phyloP scores from a whole-genome alignment of 2,797 vertebrate species.

The Columba guinea region DNA sequence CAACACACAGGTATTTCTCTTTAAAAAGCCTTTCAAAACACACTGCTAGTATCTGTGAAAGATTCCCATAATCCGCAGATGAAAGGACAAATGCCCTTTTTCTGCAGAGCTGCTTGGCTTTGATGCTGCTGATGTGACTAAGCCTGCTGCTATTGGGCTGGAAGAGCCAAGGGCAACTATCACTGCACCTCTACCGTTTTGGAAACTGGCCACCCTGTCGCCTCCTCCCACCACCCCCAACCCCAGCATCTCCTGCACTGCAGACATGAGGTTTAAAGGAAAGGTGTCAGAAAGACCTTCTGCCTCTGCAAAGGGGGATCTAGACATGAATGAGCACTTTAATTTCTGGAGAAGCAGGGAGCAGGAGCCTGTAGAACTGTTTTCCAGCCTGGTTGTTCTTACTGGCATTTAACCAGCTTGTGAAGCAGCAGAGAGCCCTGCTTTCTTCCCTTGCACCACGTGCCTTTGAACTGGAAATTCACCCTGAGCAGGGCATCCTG shows the following conservation, averaged over 20 bases:
- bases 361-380: neutral
- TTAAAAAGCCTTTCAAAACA: constrained; percentile 22
- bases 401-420: neutral
- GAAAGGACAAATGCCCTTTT: constrained; percentile 57
- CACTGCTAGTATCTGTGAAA: neutral
- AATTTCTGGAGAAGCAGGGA: neutral
- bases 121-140: constrained; percentile 42
- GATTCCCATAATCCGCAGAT: constrained; percentile 48
- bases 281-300: neutral
- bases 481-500: neutral
- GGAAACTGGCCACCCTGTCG: neutral
- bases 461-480: constrained; percentile 1
- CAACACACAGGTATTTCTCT: constrained; percentile 35
- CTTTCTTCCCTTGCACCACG: neutral
- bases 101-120: constrained; percentile 11
- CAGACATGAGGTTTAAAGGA: neutral
- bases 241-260: neutral
- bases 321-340: neutral
- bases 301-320: neutral
- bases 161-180: neutral
- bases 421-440: neutral
- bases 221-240: neutral
- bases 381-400: neutral
- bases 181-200: neutral
- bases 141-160: constrained; percentile 35